These are phyloP conservation scores for Plutella xylostella DNA, from an alignment of 2,888 invertebrate genomes.

Conservation along the genomic window DNA sequence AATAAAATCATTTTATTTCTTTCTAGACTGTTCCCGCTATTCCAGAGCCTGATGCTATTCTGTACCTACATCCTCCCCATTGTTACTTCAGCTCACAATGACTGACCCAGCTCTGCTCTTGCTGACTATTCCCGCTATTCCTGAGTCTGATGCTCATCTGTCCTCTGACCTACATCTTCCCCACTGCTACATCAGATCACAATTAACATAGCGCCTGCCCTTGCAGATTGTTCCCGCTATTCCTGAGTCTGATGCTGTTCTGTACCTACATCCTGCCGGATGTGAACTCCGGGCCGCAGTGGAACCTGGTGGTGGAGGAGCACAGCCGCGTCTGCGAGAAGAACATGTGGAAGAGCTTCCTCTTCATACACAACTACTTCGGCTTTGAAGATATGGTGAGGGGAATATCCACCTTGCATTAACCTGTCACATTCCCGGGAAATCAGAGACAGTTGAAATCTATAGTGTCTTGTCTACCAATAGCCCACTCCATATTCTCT, in stretches of 20 bases:
- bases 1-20: too few species aligned
- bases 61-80: slow-evolving; percentile 68
- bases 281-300: slow-evolving; percentile 66
- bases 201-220: too few species aligned
- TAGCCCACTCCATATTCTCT: background rate
- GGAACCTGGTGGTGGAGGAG: slow-evolving; percentile 68
- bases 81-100: too few species aligned
- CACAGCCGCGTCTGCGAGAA: slow-evolving; percentile 65
- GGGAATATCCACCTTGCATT: slow-evolving; percentile 3
- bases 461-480: background rate
- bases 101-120: too few species aligned
- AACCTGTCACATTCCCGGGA: background rate
- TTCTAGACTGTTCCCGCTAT: slow-evolving; percentile 63
- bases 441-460: too few species aligned
- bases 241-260: slow-evolving; percentile 64
- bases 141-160: too few species aligned
- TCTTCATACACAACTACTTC: slow-evolving; percentile 70
- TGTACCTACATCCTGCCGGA: slow-evolving; percentile 67
- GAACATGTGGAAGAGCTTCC: slow-evolving; percentile 70
- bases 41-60: slow-evolving; percentile 64
- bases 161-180: too few species aligned
- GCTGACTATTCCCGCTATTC: too few species aligned
- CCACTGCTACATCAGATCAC: too few species aligned
- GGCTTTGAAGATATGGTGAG: slow-evolving; percentile 71
- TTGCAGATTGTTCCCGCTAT: slow-evolving; percentile 60